Evolutionary conservation across 2,888 invertebrate species (phyloP).

Genomic region (Leucoma salicis): DNA sequence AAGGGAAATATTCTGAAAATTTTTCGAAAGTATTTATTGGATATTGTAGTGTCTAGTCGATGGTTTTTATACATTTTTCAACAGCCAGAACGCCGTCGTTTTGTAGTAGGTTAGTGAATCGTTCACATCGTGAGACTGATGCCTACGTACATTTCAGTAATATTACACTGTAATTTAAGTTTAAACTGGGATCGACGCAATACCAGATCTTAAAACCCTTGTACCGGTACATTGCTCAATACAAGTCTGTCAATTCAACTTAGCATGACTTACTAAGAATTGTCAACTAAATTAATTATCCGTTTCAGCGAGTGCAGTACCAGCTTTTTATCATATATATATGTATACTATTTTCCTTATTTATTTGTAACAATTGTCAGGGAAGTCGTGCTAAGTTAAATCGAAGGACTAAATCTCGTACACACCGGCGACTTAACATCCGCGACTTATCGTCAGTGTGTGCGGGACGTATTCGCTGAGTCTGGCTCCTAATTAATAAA

Average conservation of each 20-base stretch:
- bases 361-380: not conserved
- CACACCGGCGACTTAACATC: conserved; percentile 3
- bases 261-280: conserved; percentile 18
- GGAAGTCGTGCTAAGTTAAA: conserved; percentile 31
- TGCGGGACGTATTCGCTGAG: conserved; percentile 32
- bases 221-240: conserved; percentile 19
- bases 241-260: conserved; percentile 22
- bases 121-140: conserved; percentile 54
- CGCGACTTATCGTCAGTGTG: conserved; percentile 14
- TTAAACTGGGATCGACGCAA: conserved; percentile 64
- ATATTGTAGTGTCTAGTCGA: conserved; percentile 74
- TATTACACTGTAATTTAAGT: conserved; percentile 55
- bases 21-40: conserved; percentile 62
- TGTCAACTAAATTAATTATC: not conserved
- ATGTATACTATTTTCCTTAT: not conserved
- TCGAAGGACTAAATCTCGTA: conserved; percentile 16
- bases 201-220: conserved; percentile 46
- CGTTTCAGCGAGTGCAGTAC: conserved; percentile 3
- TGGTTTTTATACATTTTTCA: conserved; percentile 51
- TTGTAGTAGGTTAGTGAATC: conserved; percentile 46
- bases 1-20: conserved; percentile 43
- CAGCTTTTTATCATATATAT: not conserved
- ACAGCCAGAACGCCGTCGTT: conserved; percentile 33
- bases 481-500: conserved; percentile 59
- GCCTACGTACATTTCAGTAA: conserved; percentile 47